phyloP scores from a whole-genome alignment of 2,888 invertebrate species.

The Chaetogeoica ovagalla region DNA sequence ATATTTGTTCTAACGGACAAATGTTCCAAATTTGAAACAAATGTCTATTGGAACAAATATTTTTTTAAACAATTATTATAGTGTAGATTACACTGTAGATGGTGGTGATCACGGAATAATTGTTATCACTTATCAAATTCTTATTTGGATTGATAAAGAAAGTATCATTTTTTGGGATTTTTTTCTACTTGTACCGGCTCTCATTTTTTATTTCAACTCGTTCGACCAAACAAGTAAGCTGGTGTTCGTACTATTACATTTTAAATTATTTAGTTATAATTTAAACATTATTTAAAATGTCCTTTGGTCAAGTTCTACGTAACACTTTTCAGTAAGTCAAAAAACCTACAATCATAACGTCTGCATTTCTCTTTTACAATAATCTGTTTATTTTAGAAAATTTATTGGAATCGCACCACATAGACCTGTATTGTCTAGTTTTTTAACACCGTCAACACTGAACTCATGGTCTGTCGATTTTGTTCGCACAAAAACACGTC shows the following conservation, averaged over 20 bases:
- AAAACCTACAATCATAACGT: not conserved
- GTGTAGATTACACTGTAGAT: no score
- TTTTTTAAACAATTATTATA: no score
- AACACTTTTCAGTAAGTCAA: conserved; percentile 29
- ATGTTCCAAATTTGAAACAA: no score
- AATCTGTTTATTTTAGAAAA: conserved; percentile 22
- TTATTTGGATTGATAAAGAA: no score
- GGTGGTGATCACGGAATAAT: no score
- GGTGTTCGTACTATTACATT: not conserved
- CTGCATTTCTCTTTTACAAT: not conserved
- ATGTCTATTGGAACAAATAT: no score
- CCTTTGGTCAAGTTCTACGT: conserved; percentile 21
- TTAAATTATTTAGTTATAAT: not conserved
- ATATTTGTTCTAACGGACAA: no score
- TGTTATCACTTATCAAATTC: no score
- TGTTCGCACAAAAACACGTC: conserved; percentile 63
- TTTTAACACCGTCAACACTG: conserved; percentile 18
- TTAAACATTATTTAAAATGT: conserved; percentile 6
- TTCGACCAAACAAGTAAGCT: conserved; percentile 14
- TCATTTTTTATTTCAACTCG: not conserved
- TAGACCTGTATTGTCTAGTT: not conserved
- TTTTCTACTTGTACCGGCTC: no score
- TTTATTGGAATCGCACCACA: conserved; percentile 2
- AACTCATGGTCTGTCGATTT: conserved; percentile 41
- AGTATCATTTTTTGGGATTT: no score